A percentile compares a stretch with the other conserved stretches of the same genome.
phyloP scores from a whole-genome alignment of 2,113 vertebrate genomes.

The Myiozetetes cayanensis region DNA sequence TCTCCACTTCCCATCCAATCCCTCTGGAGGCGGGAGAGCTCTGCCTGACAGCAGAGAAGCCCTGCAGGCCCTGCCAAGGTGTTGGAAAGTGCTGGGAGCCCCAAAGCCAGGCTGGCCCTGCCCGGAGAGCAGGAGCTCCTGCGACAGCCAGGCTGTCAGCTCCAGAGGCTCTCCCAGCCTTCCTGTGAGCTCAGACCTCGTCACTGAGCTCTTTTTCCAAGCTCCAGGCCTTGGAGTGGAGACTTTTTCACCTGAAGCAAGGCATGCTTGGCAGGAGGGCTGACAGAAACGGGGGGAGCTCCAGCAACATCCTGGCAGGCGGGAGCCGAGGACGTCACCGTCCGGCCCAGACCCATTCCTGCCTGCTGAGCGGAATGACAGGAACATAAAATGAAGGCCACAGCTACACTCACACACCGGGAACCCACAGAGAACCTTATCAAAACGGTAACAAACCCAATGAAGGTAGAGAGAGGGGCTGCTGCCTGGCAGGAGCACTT shows the following conservation, averaged over 20 bases:
- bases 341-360: not conserved
- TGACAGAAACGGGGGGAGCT: accelerated
- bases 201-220: not conserved
- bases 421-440: not conserved
- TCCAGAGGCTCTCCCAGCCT: not conserved
- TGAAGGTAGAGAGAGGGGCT: not conserved
- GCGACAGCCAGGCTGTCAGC: accelerated
- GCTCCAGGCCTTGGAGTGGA: not conserved
- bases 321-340: not conserved
- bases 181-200: not conserved
- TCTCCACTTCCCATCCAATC: not conserved
- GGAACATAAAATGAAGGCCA: not conserved
- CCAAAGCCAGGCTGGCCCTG: not conserved
- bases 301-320: not conserved
- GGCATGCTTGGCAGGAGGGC: not conserved
- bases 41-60: not conserved
- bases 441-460: accelerated
- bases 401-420: accelerated
- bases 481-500: not conserved
- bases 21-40: not conserved
- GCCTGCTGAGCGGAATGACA: not conserved
- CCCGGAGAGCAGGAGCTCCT: not conserved
- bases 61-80: not conserved
- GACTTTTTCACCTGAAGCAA: not conserved
- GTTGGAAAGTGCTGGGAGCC: not conserved